Evolutionary conservation across 2,113 vertebrate species (phyloP).

Genomic region (Dipodomys stephensi): DNA sequence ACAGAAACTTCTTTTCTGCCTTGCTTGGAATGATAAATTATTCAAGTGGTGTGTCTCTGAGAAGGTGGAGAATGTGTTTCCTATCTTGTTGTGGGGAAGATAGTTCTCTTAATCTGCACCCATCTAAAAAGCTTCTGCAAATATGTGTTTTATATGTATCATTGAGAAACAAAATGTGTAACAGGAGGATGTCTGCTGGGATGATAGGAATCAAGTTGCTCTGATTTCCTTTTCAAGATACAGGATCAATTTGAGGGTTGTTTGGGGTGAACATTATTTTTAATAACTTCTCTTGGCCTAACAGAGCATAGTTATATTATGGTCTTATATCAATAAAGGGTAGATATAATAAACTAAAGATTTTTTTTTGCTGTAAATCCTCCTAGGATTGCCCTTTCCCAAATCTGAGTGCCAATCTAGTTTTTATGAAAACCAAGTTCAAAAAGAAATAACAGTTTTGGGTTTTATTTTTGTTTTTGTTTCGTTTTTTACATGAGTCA

Average conservation of each 20-base stretch:
- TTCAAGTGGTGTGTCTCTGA: neutral
- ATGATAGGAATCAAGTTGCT: neutral
- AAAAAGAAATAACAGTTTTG: neutral
- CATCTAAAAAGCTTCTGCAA: slow-evolving; percentile 56
- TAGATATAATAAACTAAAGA: neutral
- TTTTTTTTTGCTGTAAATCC: neutral
- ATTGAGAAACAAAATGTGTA: slow-evolving; percentile 15
- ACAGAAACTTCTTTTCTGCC: neutral
- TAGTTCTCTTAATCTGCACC: slow-evolving; percentile 50
- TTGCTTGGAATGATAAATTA: slow-evolving; percentile 35
- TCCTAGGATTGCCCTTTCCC: neutral
- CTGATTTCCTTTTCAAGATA: neutral
- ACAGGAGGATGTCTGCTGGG: neutral
- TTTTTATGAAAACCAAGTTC: neutral
- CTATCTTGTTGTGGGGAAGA: slow-evolving; percentile 48
- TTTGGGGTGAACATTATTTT: neutral
- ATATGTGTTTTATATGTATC: slow-evolving; percentile 28
- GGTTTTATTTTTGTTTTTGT: no score
- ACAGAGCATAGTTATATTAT: neutral
- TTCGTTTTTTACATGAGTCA: neutral
- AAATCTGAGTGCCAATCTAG: neutral
- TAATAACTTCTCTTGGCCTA: neutral
- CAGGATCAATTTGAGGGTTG: neutral
- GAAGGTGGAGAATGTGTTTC: neutral
- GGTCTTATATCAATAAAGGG: neutral